These are phyloP conservation scores for Scaptomyza flava DNA, from an alignment of 2,888 invertebrate species.

Conservation along the genomic window DNA sequence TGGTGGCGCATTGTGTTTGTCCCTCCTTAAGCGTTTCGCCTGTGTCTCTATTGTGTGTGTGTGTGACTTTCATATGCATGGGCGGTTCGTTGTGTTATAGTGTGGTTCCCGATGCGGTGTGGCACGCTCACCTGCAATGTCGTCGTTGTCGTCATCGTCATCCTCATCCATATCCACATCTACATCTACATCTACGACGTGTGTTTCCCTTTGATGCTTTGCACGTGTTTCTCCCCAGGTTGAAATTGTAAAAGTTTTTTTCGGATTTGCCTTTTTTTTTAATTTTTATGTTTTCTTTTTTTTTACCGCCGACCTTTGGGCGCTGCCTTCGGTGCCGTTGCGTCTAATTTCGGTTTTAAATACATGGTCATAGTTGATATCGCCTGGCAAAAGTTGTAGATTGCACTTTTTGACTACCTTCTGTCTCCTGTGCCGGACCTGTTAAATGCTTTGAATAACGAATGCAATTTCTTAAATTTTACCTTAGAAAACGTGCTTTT, in stretches of 20 bases:
- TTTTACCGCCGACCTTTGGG: constrained; percentile 60
- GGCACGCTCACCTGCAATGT: constrained; percentile 30
- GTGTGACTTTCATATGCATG: constrained; percentile 10
- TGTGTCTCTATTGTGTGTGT: constrained; percentile 6
- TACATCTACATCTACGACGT: constrained; percentile 2
- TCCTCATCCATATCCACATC: constrained; percentile 8
- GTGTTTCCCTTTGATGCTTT: constrained; percentile 69
- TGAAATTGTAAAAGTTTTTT: constrained; percentile 80
- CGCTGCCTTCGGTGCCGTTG: constrained; percentile 59
- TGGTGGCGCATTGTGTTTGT: constrained; percentile 64
- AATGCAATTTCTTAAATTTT: constrained; percentile 27
- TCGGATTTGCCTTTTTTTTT: constrained; percentile 34
- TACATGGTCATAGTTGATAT: constrained; percentile 69
- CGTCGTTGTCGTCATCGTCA: constrained; percentile 34
- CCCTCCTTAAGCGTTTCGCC: constrained; percentile 55
- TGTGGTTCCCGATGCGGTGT: constrained; percentile 21
- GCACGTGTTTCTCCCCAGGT: constrained; percentile 72
- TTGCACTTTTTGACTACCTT: constrained; percentile 44
- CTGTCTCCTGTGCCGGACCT: constrained; percentile 10
- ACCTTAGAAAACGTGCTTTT: no score
- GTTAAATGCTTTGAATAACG: constrained; percentile 62
- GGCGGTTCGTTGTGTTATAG: constrained; percentile 23
- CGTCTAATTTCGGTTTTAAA: constrained; percentile 75
- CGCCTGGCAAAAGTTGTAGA: constrained; percentile 60
- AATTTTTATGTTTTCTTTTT: constrained; percentile 13